Base-by-base conservation (phyloP, 2,888 invertebrate species). In the Rugalucina vietnamica region DNA sequence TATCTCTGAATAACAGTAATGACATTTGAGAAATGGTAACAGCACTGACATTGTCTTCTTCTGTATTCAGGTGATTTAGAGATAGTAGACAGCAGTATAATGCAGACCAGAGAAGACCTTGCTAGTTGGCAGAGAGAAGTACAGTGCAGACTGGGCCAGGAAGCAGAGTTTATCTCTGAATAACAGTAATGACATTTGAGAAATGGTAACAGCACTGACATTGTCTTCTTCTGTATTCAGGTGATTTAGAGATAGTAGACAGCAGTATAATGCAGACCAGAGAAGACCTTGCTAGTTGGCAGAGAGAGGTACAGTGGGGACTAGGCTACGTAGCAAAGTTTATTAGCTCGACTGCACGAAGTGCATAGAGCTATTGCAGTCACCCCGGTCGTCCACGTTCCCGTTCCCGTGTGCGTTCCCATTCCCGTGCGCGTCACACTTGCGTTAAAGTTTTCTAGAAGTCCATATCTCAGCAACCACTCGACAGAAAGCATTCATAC, bases 111-210 rank as follows among this genome's bases (percentile, higher is more conserved):
- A 36, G 94, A 93, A 76, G 94, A 94, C 43, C 84, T 93, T 65
- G 91, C 91, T 74, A 91, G 90, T n/a, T 94, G 93, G 93, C 91
- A 93, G 73, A 91, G 93, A 80, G 94, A 94, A 84, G 90, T 94
- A 69, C 91, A 92, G 83, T 90, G 91, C 84, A 78, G 93, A 36
- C 86, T 94, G 49, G 91, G 92, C 76, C 93, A 94, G 81, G 94
- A 94, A 78, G 89, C 91, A 12, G 92, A 93, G 71, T 94, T 94
- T 81, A 88, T 94, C 4, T 91, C 92, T 12, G 93, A 94, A 78
- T n/a, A n/a, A n/a, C n/a, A n/a, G n/a, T n/a, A n/a, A n/a, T n/a
- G n/a, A n/a, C n/a, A n/a, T n/a, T n/a, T n/a, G n/a, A n/a, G n/a
- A n/a, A n/a, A n/a, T n/a, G n/a, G n/a, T n/a, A n/a, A n/a, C n/a